Base-by-base conservation (phyloP, 2,888 invertebrate genomes). In the Thera obeliscata region DNA sequence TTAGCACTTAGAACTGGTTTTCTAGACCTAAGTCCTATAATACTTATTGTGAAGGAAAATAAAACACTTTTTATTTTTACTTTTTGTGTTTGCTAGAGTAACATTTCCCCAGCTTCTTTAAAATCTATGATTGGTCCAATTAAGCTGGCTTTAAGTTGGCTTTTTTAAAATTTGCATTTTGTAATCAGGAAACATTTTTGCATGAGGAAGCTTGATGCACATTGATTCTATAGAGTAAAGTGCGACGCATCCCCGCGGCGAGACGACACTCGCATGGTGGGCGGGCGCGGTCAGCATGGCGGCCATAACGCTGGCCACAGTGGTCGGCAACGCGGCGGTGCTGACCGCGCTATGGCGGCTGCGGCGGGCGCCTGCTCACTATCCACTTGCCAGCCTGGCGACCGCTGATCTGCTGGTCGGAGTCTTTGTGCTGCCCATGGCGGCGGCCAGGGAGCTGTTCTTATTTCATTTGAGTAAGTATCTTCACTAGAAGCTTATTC, bases 341-440 rank as follows among this genome's bases (percentile, higher is more conserved):
- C 72, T 93, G 72, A 61, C 77, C 0, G 91, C 89, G 0, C 70
- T 93, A 46, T 73, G 80, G 59, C 79, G 85, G 2, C 81, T 85
- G n/a, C 77, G 79, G 49, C 83, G 86, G 0, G 83, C 87, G n/a
- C 95, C 96, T 0, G 95, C 95, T 2, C 95, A 96, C 79, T 95
- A 95, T 76, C 94, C 96, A 67, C 94, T 96, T n/a, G 95, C 95
- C 2, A 96, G 96, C 73, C 82, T 96, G 69, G 96, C 96, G 0
- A 88, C 94, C 0, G 96, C 96, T 2, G 96, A 96, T 77, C 84
- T 96, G 41, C 85, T 96, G 61, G 89, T 96, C 1, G 96, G 94
- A 0, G 49, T 87, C 0, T 90, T 93, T 3, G 95, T 95, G 12
- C 81, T 95, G 55, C 95, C 95, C 0, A 84, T 95, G 2, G 95